Evolutionary conservation across 2,888 invertebrate genomes (phyloP).

Genomic region (Miltochrista miniata): DNA sequence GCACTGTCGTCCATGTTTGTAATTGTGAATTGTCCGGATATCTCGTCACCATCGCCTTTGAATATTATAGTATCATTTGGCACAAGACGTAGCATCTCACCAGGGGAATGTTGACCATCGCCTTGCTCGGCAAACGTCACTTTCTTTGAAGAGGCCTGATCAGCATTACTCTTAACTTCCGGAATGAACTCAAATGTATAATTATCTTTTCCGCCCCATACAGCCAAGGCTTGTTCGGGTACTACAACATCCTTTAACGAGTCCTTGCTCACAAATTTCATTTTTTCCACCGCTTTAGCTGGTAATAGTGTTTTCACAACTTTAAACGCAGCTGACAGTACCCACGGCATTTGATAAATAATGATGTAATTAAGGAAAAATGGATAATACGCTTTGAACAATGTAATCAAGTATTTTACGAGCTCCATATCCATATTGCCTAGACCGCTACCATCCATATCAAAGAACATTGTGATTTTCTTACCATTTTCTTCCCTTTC

Average conservation of each 20-base stretch:
- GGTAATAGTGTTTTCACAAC: slow-evolving; percentile 94
- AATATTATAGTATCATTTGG: slow-evolving; percentile 90
- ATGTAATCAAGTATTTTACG: slow-evolving; percentile 92
- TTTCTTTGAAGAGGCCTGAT: slow-evolving; percentile 74
- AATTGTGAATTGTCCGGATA: slow-evolving; percentile 86
- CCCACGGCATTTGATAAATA: slow-evolving; percentile 97
- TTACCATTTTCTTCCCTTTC: slow-evolving; percentile 90
- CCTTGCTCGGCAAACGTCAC: slow-evolving; percentile 69
- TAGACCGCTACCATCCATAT: slow-evolving; percentile 94
- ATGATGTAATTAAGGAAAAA: slow-evolving; percentile 94
- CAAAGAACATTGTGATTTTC: slow-evolving; percentile 93
- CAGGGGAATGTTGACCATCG: slow-evolving; percentile 65
- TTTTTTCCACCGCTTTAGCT: slow-evolving; percentile 93
- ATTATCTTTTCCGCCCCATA: slow-evolving; percentile 92
- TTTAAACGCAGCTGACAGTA: slow-evolving; percentile 95
- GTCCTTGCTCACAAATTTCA: slow-evolving; percentile 92
- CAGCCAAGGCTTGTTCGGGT: slow-evolving; percentile 88
- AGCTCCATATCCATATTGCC: slow-evolving; percentile 96
- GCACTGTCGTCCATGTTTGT: slow-evolving; percentile 86
- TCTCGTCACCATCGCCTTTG: slow-evolving; percentile 86
- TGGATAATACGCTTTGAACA: slow-evolving; percentile 96
- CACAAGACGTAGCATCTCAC: slow-evolving; percentile 84
- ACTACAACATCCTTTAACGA: slow-evolving; percentile 89
- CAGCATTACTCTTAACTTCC: slow-evolving; percentile 73
- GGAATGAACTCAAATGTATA: slow-evolving; percentile 89